These are phyloP conservation scores for Hippocampus guttulatus DNA, from an alignment of 2,113 vertebrate species.

Conservation along the genomic window DNA sequence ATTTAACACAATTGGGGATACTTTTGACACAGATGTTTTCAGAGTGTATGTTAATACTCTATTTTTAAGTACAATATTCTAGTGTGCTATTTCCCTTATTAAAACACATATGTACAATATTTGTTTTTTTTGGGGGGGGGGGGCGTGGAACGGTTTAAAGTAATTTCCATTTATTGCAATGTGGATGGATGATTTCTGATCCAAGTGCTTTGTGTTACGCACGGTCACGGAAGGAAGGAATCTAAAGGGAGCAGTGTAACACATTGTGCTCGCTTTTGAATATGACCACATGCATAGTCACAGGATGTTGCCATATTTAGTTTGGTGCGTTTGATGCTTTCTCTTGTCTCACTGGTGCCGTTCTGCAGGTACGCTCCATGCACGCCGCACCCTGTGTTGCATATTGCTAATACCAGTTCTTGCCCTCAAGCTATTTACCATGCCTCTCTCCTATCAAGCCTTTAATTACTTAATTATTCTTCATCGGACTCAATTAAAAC, in stretches of 20 bases:
- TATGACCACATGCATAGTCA: neutral
- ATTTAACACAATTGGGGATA: no score
- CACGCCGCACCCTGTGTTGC: slow-evolving; percentile 30
- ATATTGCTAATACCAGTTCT: slow-evolving; percentile 52
- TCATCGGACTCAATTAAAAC: slow-evolving; percentile 75
- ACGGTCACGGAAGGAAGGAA: neutral
- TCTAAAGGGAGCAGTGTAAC: neutral
- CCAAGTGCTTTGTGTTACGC: neutral
- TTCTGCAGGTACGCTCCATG: slow-evolving; percentile 40
- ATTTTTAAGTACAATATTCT: no score
- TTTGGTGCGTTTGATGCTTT: slow-evolving; percentile 46
- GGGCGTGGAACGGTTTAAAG: no score
- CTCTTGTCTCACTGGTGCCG: slow-evolving; percentile 43
- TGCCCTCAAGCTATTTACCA: slow-evolving; percentile 68
- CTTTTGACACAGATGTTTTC: no score
- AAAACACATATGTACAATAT: no score
- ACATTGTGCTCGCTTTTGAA: neutral
- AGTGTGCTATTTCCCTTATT: no score
- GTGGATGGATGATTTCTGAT: neutral
- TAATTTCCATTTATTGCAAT: no score
- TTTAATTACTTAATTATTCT: slow-evolving; percentile 79
- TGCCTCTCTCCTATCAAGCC: slow-evolving; percentile 62
- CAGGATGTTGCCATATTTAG: neutral
- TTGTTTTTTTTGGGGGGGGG: no score
- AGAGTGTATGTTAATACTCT: no score